These are phyloP conservation scores for Furcula furcula DNA, from an alignment of 2,888 invertebrate genomes.

Conservation along the genomic window DNA sequence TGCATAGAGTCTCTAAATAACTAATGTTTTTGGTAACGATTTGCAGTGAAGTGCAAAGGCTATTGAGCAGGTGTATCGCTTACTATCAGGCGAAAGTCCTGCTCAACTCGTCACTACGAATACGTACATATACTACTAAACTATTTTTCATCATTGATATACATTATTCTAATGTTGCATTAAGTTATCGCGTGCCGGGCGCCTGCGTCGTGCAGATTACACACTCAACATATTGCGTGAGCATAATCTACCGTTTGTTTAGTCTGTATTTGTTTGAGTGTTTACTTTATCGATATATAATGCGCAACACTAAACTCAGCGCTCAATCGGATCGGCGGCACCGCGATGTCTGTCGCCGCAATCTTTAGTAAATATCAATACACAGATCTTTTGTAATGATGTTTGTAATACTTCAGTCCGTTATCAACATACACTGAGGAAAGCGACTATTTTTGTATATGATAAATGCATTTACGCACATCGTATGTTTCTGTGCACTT, in stretches of 20 bases:
- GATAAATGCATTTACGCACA: constrained; percentile 12
- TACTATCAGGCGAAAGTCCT: too few species aligned
- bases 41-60: too few species aligned
- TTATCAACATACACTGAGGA: constrained; percentile 19
- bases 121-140: constrained; percentile 13
- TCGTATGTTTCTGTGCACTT: constrained; percentile 5
- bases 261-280: constrained; percentile 35
- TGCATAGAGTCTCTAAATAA: too few species aligned
- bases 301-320: constrained; percentile 22
- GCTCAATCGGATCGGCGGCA: constrained; percentile 35
- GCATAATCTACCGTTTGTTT: constrained; percentile 38
- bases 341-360: constrained; percentile 45
- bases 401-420: constrained; percentile 14
- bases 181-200: constrained; percentile 25
- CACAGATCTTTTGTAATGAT: constrained; percentile 12
- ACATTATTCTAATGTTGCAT: constrained; percentile 31
- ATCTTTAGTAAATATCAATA: constrained; percentile 24
- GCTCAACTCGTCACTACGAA: too few species aligned
- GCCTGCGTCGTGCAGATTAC: constrained; percentile 12
- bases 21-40: too few species aligned
- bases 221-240: constrained; percentile 29
- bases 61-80: too few species aligned
- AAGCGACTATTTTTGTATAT: constrained; percentile 15
- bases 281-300: constrained; percentile 40
- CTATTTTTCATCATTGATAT: constrained; percentile 24